phyloP scores from a whole-genome alignment of 2,797 vertebrate species.

The Glossophaga mutica region DNA sequence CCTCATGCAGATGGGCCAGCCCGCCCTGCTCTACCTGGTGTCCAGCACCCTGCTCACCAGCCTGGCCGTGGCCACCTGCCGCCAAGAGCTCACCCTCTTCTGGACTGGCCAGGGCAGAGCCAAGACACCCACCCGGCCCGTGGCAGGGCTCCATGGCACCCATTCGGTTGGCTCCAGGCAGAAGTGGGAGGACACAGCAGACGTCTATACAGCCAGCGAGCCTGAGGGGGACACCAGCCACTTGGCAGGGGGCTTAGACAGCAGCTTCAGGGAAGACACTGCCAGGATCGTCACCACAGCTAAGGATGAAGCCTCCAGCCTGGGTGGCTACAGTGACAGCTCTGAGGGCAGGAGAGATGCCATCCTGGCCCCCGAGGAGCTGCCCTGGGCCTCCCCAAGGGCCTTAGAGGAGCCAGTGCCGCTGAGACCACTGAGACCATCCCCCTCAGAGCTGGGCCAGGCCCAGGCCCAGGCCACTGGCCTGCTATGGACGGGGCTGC shows the following conservation, averaged over 20 bases:
- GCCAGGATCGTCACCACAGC: background rate
- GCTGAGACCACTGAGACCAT: background rate
- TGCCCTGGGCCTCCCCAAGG: background rate
- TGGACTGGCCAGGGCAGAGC: conserved; percentile 88
- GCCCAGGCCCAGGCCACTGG: background rate
- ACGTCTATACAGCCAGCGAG: fast-evolving
- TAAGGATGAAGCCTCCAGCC: background rate
- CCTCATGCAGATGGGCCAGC: conserved; percentile 89
- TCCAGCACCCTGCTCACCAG: conserved; percentile 90
- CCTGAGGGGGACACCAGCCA: background rate
- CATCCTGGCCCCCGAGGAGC: background rate
- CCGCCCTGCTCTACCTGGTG: conserved; percentile 90
- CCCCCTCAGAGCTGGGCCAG: background rate
- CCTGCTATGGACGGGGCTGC: background rate
- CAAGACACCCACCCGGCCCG: background rate
- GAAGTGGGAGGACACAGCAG: background rate
- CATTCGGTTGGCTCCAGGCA: background rate
- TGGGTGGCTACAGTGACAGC: background rate
- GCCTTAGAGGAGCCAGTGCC: background rate
- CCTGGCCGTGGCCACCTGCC: conserved; percentile 86
- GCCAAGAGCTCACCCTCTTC: conserved; percentile 86
- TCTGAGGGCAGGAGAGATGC: conserved; percentile 47
- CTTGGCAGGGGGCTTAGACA: background rate
- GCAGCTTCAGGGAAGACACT: background rate
- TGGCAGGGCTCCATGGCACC: background rate